Percentiles rank a stretch among this genome's conserved stretches.
Evolutionary conservation across 2,797 vertebrate genomes (phyloP).

Genomic region (Monodelphis domestica): DNA sequence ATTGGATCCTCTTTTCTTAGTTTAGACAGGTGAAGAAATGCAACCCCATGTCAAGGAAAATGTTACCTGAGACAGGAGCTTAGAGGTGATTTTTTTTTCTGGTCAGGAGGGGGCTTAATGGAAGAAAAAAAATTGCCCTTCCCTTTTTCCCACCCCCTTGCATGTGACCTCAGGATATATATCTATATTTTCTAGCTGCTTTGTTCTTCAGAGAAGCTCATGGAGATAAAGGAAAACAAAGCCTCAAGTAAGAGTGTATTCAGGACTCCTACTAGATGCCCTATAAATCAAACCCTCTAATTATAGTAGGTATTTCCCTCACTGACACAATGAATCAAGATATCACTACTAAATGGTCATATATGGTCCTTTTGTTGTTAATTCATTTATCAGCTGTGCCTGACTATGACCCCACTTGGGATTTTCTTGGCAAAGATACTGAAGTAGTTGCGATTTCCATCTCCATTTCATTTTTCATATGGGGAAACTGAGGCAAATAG

Average conservation of each 20-base stretch:
- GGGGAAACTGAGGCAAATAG: no score
- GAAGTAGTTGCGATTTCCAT: no score
- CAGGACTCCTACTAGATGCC: not conserved
- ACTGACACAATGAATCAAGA: not conserved
- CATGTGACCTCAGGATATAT: not conserved
- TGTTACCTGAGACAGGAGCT: constrained; percentile 64
- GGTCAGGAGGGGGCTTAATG: constrained; percentile 54
- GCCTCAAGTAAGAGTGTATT: constrained; percentile 51
- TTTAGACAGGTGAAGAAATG: constrained; percentile 74
- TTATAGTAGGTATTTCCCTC: not conserved
- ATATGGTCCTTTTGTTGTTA: not conserved
- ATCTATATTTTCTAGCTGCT: constrained; percentile 48
- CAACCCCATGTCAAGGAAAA: constrained; percentile 56
- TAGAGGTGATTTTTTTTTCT: constrained; percentile 65
- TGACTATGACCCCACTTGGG: no score
- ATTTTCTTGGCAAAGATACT: no score
- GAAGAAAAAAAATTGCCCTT: constrained; percentile 27
- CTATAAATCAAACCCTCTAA: not conserved
- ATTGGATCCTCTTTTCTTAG: constrained; percentile 63
- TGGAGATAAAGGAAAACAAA: constrained; percentile 50
- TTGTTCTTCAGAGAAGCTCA: constrained; percentile 27
- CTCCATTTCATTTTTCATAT: no score
- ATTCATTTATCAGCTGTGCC: no score
- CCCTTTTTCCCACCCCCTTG: not conserved
- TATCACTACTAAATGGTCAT: not conserved